These are phyloP conservation scores for Dasyornis broadbenti DNA, from an alignment of 2,113 vertebrate species.

Conservation along the genomic window DNA sequence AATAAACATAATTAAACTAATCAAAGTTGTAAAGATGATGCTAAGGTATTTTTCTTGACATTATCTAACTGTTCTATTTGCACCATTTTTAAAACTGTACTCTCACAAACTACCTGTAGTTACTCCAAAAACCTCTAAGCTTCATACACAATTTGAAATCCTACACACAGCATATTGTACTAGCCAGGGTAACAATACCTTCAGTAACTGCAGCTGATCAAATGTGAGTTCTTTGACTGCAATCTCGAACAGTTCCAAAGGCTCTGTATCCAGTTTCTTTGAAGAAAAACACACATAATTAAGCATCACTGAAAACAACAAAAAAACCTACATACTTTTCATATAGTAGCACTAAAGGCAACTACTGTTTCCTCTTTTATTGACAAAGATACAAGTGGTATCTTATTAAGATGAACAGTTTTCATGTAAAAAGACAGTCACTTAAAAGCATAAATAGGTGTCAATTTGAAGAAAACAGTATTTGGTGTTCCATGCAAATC, in stretches of 20 bases:
- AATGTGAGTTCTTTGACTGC: slow-evolving; percentile 95
- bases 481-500: background rate
- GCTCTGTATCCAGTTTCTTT: slow-evolving; percentile 88
- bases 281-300: background rate
- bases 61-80: background rate
- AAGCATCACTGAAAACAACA: background rate
- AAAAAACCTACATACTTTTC: background rate
- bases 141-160: background rate
- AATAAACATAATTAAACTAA: background rate
- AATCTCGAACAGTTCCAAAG: slow-evolving; percentile 90
- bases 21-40: background rate
- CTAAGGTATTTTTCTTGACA: background rate
- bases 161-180: background rate
- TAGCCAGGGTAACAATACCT: slow-evolving; percentile 73
- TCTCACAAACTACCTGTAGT: background rate
- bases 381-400: background rate
- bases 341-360: background rate
- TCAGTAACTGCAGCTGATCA: slow-evolving; percentile 93
- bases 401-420: background rate
- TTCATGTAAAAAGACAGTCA: background rate
- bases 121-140: background rate
- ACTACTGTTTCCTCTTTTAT: background rate
- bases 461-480: background rate
- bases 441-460: background rate
- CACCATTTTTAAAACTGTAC: background rate